A percentile compares a stretch with the other conserved stretches of the same genome.
Conservation (phyloP, 2,113 vertebrate species). For the Nothocercus julius region DNA sequence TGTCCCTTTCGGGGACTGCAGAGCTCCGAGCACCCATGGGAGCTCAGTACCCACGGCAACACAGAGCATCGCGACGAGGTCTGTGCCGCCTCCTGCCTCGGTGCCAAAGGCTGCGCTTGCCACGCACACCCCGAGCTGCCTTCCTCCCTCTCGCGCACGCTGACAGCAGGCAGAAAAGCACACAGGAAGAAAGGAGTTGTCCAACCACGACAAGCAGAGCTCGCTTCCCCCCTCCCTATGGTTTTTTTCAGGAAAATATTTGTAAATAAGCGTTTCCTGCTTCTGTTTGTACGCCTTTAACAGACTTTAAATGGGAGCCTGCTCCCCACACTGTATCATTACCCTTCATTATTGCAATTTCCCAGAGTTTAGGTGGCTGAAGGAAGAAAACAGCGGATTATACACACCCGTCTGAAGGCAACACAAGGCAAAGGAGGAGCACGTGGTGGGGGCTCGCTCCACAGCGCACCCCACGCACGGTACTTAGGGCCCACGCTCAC, state of each 20-base stretch:
- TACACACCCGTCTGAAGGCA: background rate
- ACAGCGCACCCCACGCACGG: background rate
- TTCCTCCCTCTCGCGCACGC: no score
- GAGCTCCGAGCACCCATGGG: no score
- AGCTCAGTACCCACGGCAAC: no score
- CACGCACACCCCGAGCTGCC: no score
- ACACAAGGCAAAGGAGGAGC: background rate
- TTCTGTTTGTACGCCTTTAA: conserved; percentile 20
- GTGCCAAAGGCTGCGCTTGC: background rate
- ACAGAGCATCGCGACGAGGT: no score
- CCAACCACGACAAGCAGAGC: background rate
- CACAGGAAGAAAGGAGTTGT: background rate
- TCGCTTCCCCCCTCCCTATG: background rate
- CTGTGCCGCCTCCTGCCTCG: background rate
- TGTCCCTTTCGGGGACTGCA: no score
- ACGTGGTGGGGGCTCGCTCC: background rate
- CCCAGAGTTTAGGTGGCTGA: conserved; percentile 28
- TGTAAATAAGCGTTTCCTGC: conserved; percentile 37
- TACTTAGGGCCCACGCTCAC: background rate
- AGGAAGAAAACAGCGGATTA: conserved; percentile 24
- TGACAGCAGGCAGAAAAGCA: background rate
- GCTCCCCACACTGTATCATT: conserved; percentile 35
- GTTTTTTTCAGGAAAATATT: background rate
- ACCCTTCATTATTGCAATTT: conserved; percentile 46
- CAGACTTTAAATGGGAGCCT: conserved; percentile 14